phyloP scores from a whole-genome alignment of 1,140 invertebrate genomes.

The Ladona fulva region DNA sequence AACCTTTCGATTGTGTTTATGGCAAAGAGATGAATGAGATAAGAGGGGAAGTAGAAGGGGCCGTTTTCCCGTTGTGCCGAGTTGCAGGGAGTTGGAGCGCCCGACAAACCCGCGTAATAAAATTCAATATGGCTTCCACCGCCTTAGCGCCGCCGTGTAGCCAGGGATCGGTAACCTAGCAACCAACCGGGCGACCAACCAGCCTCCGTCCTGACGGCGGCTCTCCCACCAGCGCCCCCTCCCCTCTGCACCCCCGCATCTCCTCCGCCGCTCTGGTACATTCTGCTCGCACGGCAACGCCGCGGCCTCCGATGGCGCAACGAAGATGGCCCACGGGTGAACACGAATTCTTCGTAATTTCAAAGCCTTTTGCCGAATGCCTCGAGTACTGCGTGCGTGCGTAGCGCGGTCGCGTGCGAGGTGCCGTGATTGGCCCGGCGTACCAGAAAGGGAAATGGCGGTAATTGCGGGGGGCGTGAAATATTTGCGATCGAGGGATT shows the following conservation, averaged over 20 bases:
- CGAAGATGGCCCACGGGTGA: no score
- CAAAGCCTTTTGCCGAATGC: no score
- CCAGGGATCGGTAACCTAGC: slow-evolving; percentile 1
- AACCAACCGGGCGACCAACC: neutral
- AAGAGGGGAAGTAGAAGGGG: neutral
- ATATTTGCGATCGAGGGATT: no score
- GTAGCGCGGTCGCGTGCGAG: no score
- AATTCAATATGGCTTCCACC: neutral
- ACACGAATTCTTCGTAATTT: no score
- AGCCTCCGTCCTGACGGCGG: neutral
- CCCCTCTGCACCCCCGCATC: neutral
- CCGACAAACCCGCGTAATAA: neutral
- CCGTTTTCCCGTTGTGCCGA: neutral
- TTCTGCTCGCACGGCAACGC: no score
- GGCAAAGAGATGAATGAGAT: neutral
- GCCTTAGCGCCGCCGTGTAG: neutral
- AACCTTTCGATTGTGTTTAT: no score
- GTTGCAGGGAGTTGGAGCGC: neutral
- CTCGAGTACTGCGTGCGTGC: no score
- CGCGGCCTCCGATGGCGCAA: no score
- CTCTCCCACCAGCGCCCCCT: neutral
- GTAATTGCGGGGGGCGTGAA: no score
- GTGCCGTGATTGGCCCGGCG: no score
- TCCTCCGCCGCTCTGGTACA: neutral
- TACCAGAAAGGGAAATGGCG: no score